Base-by-base conservation (phyloP, 2,113 vertebrate genomes). In the Psammodynastes pulverulentus region DNA sequence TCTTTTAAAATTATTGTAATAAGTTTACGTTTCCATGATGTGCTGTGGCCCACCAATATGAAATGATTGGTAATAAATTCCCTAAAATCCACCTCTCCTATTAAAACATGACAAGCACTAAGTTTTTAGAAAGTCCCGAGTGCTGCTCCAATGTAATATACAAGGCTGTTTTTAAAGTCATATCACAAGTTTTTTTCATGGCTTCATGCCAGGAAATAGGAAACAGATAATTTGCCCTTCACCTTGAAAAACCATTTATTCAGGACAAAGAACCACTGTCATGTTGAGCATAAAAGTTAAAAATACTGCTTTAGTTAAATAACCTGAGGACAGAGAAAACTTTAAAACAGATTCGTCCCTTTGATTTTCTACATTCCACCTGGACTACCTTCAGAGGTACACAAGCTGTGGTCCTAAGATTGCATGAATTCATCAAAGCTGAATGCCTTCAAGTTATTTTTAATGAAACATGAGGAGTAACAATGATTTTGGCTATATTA, bases 221-320 rank as follows among this genome's bases (percentile, higher is more conserved):
- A 15, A 84, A 79, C 21, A 88, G 56, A 21, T 51, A 79, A 24
- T 48, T 6, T 24, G 58, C 9, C 7, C 17, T 58, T 21, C 12
- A 86, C 4, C 72, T 62, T n/a, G 86, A 92, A 39, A 85, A 89
- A 29, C 87, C 45, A 89, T 92, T 92, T 58, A 49, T 85, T 86
- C 53, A 85, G 72, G 21, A 89, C n/a, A 62, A 23, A 88, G 46
- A 9, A 48, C 72, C 39, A 49, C 15, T 84, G 67, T 52, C 87
- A 89, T 9, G 34, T 34, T 85, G 24, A 34, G 85, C 48, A 43
- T 53, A 58, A 92, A 79, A 51, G 51, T 88, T 91, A 52, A 72
- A 91, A 91, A 87, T 39, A 56, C 2, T 72, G 34, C 45, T 72
- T 84, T 84, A 67, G n/a, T 43, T 79, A 53, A 53, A 72, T 88